Percentiles rank a stretch among this genome's conserved stretches.
Conservation (phyloP, 2,797 vertebrate genomes). For the Scolopax rusticola region DNA sequence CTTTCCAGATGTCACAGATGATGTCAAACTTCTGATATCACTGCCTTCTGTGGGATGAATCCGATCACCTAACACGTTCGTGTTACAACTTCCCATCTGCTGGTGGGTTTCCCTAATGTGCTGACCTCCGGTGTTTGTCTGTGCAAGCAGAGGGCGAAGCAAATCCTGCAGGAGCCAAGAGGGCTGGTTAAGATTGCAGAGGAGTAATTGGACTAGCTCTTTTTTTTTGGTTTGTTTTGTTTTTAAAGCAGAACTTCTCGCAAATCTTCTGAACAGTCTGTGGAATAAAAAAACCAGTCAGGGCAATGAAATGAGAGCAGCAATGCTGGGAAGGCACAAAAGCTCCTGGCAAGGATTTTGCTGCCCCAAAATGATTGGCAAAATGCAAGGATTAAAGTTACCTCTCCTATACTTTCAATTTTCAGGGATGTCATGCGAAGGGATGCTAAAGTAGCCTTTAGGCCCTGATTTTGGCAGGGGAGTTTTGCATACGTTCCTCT, state of each 20-base stretch:
- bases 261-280: neutral
- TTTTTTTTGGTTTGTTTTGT: neutral
- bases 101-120: neutral
- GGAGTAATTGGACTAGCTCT: neutral
- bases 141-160: neutral
- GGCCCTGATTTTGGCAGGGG: neutral
- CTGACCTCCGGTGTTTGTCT: neutral
- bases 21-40: neutral
- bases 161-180: neutral
- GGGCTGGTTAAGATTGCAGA: neutral
- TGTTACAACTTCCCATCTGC: neutral
- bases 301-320: neutral
- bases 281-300: neutral
- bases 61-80: neutral
- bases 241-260: neutral
- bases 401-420: neutral
- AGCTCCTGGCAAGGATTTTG: neutral
- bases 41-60: neutral
- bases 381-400: neutral
- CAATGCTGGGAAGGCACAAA: neutral
- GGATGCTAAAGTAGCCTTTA: neutral
- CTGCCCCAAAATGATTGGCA: neutral
- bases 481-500: neutral
- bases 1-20: slow-evolving; percentile 20
- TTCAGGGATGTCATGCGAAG: neutral